phyloP scores from a whole-genome alignment of 2,888 invertebrate species.

The Dichetophora obliterata region DNA sequence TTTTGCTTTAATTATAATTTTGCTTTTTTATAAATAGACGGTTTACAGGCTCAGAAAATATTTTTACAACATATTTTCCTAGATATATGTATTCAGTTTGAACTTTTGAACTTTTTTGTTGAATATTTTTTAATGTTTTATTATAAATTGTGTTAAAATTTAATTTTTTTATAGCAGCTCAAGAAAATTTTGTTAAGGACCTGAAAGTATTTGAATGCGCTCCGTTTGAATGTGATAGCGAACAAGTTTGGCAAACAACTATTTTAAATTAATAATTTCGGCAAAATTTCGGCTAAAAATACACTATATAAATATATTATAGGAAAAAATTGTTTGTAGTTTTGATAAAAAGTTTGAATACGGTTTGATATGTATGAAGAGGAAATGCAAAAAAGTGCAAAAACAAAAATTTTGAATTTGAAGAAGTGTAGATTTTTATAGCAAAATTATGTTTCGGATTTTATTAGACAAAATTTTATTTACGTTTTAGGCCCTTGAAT shows the following conservation, averaged over 20 bases:
- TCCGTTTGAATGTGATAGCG: conserved; percentile 39
- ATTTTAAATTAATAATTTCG: conserved; percentile 19
- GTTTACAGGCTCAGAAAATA: too few relatives aligned
- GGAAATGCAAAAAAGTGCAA: conserved; percentile 33
- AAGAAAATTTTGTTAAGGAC: conserved; percentile 37
- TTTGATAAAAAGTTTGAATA: conserved; percentile 17
- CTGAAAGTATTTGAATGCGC: conserved; percentile 12
- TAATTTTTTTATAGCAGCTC: conserved; percentile 30
- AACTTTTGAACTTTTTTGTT: too few relatives aligned
- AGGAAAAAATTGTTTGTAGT: conserved; percentile 24
- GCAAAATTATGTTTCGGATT: conserved; percentile 60
- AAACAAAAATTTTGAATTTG: neutral
- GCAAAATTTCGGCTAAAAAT: conserved; percentile 22
- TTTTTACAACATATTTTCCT: too few relatives aligned
- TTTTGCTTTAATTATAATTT: too few relatives aligned
- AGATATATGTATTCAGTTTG: too few relatives aligned
- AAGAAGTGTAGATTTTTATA: conserved; percentile 47
- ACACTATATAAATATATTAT: neutral
- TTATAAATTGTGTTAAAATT: neutral
- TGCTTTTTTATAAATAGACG: too few relatives aligned
- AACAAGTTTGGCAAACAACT: neutral
- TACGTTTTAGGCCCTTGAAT: conserved; percentile 60
- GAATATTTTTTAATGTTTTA: too few relatives aligned
- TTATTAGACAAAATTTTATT: conserved; percentile 64
- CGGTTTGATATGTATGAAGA: conserved; percentile 24